A percentile compares a stretch with the other conserved stretches of the same genome.
phyloP scores from a whole-genome alignment of 92 coral and sea anemone genomes.

The Palythoa heliodiscus region DNA sequence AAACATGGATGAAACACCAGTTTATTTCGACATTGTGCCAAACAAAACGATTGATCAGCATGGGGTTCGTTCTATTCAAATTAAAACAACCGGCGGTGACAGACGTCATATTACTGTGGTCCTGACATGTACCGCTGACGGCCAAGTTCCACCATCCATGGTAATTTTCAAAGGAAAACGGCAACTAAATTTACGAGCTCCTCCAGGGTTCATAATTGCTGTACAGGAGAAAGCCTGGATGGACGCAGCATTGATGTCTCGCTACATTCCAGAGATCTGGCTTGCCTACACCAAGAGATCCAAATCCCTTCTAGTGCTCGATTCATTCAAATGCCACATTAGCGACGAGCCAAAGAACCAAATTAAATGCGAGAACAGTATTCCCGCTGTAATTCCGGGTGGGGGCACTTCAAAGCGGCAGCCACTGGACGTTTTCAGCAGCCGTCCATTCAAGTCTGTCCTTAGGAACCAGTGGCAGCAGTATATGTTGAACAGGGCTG shows the following conservation, averaged over 20 bases:
- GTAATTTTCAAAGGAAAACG: slow-evolving; percentile 40
- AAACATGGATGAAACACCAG: slow-evolving; percentile 14
- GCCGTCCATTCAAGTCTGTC: slow-evolving; percentile 13
- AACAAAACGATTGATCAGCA: background rate
- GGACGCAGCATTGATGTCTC: slow-evolving; percentile 21
- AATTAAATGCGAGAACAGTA: background rate
- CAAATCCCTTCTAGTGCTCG: slow-evolving; percentile 24
- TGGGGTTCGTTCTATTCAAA: background rate
- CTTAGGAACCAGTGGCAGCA: slow-evolving; percentile 18
- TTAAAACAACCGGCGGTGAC: slow-evolving; percentile 17
- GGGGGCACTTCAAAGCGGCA: slow-evolving; percentile 23
- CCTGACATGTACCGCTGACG: slow-evolving; percentile 34
- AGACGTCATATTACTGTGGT: slow-evolving; percentile 21
- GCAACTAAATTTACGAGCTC: slow-evolving; percentile 20
- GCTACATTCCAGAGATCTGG: slow-evolving; percentile 29
- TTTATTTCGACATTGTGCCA: slow-evolving; percentile 8
- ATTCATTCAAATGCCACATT: slow-evolving; percentile 19
- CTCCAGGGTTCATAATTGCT: slow-evolving; percentile 28
- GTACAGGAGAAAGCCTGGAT: slow-evolving; percentile 25
- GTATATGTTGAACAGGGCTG: slow-evolving; percentile 24
- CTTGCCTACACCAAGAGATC: slow-evolving; percentile 28
- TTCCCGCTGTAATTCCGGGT: slow-evolving; percentile 29
- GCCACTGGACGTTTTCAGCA: slow-evolving; percentile 5
- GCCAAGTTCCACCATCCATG: slow-evolving; percentile 29
- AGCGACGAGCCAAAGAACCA: slow-evolving; percentile 6